Base-by-base conservation (phyloP, 1,140 invertebrate genomes). In the Oryctes rhinoceros region DNA sequence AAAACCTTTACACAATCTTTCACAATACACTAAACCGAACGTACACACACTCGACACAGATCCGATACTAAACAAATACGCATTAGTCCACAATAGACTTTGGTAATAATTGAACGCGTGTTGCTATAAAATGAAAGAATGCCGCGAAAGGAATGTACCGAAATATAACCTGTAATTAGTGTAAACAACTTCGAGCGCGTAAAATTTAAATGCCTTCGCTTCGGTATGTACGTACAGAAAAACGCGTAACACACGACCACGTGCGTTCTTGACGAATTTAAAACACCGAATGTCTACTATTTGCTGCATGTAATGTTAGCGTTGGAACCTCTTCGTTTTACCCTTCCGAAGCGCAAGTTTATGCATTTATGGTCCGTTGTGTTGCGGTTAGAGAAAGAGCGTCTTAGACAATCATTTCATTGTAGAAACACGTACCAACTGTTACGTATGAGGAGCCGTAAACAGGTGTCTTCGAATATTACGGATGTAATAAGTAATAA, bases 391-490 rank as follows among this genome's bases (percentile, higher is more conserved):
- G 65, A 71, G 35, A 71, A 71, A 71, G 65, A 71, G 6, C 15
- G 20, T 7, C 20, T 10, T 71, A 37, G 24, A 71, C 53, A 59
- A 59, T 71, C 11, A 71, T 71, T 71, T 71, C 65, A 37, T 71
- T 71, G 65, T 35, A 24, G 35, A 71, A 71, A 71, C 65, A 37
- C 65, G 65, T 37, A 71, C 24, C 65, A 30, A 24, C 65, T 71
- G 65, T 71, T 71, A 37, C 65, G 20, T 37, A 37, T 24, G 20
- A 5, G 35, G 24, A 37, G 65, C 30, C n/a, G 37, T 71, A 71
- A 71, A 71, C 65, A 71, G 65, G 65, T 71, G 65, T 71, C 65
- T 71, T 71, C 24, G 65, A 71, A 71, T 24, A 71, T 71, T 71
- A 71, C 65, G 65, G 65, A 71, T 71, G 65, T 71, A 24, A 24